Evolutionary conservation across 2,888 invertebrate genomes (phyloP).

Genomic region (Lasioglossum lativentre): DNA sequence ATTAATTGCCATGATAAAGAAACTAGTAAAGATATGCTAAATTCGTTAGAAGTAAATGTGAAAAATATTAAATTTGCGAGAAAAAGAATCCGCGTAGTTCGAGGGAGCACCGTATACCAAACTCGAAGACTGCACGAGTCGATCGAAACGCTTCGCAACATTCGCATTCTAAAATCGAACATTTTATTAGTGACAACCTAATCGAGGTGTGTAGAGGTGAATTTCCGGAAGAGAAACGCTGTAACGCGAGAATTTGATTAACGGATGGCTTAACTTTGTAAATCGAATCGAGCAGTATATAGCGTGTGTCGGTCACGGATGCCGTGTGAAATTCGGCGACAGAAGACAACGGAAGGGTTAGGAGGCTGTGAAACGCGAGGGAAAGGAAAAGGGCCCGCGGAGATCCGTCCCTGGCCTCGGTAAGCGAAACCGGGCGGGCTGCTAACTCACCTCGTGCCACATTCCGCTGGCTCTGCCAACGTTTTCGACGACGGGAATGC

Average conservation of each 20-base stretch:
- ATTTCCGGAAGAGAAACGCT: neutral
- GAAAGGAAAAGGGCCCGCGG: constrained; percentile 62
- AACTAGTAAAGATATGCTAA: too few species aligned
- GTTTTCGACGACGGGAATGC: constrained; percentile 67
- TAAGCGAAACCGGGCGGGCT: constrained; percentile 74
- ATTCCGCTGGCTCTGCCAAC: constrained; percentile 79
- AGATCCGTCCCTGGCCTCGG: constrained; percentile 76
- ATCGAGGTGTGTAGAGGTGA: neutral
- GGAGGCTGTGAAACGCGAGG: constrained; percentile 8
- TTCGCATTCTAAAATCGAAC: neutral
- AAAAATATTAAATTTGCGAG: too few species aligned
- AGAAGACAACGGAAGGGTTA: constrained; percentile 10
- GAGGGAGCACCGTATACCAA: too few species aligned
- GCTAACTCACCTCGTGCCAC: constrained; percentile 84
- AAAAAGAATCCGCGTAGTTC: too few species aligned
- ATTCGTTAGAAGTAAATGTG: neutral
- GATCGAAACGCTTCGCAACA: too few species aligned
- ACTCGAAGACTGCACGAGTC: too few species aligned
- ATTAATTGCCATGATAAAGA: too few species aligned
- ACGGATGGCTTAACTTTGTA: too few species aligned
- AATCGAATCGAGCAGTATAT: too few species aligned
- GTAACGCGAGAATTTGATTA: neutral
- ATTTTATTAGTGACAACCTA: neutral
- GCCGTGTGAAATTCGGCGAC: neutral
- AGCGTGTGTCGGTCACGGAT: too few species aligned